These are phyloP conservation scores for Pegoplata infirma DNA, from an alignment of 2,888 invertebrate species.

Conservation along the genomic window DNA sequence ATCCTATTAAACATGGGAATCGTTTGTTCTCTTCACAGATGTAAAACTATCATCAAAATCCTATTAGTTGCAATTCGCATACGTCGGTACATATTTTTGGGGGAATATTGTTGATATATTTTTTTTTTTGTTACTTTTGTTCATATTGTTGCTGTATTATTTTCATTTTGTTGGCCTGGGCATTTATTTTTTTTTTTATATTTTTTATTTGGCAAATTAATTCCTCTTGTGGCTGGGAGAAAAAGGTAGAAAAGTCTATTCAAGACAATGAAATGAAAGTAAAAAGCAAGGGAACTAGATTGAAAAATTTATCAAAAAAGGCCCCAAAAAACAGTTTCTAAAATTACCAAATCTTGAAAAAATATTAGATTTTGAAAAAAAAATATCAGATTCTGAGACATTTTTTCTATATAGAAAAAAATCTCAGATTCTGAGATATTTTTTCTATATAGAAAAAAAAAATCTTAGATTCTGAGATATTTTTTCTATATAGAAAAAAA, in stretches of 20 bases:
- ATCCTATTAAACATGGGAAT: conserved; percentile 54
- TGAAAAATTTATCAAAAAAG: not conserved
- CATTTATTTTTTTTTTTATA: not conserved
- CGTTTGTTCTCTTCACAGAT: conserved; percentile 32
- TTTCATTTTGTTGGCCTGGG: conserved; percentile 40
- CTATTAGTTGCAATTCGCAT: conserved; percentile 70
- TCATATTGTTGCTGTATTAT: conserved; percentile 13
- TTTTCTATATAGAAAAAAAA: too few relatives aligned
- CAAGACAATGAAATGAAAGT: not conserved
- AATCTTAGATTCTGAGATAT: too few relatives aligned
- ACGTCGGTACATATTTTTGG: conserved; percentile 1
- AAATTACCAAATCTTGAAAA: too few relatives aligned
- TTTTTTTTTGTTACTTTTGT: not conserved
- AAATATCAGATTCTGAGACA: too few relatives aligned
- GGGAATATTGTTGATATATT: conserved; percentile 19
- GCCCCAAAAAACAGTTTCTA: not conserved
- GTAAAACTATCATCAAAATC: conserved; percentile 73
- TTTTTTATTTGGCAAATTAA: conserved; percentile 62
- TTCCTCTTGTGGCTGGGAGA: conserved; percentile 30
- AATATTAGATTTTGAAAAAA: too few relatives aligned
- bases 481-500: too few relatives aligned
- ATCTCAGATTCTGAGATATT: too few relatives aligned
- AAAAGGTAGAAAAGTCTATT: not conserved
- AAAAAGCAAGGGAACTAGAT: too few relatives aligned
- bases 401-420: too few relatives aligned